Evolutionary conservation across 2,888 invertebrate genomes (phyloP), one percentile per base, ranked within the genome.

Genomic region (Tinea trinotella): DNA sequence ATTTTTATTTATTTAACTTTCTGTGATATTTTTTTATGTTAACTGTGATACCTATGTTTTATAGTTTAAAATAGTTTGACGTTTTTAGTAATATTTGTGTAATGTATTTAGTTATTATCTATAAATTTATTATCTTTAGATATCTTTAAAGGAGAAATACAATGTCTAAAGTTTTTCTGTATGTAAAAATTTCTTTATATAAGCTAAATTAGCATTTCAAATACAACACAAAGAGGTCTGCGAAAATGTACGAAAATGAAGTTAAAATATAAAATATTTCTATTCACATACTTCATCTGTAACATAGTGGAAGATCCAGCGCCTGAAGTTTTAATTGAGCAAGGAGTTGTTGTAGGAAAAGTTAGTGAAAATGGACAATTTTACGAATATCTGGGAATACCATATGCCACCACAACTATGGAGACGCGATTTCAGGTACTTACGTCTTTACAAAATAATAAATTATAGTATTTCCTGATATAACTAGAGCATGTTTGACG

Each of bases 381-480:
- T 67, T 77, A 73, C 24, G 77, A 82, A 69, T 83, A 83, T 65
- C 57, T 76, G 7, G 82, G 84, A 5, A 81, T 84, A 58, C 84
- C 83, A 2, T 84, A 84, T 53, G 82, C 76, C 9, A 73, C 74
- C 1, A 66, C 70, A 15, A 76, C 74, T 54, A 71, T 65, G 46
- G 71, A 62, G 34, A 71, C 67, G 24, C 66, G 81, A 60, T 83
- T 83, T 65, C 71, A 81, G 76, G 84, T 83, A 56, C n/a, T n/a
- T n/a, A n/a, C n/a, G n/a, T n/a, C n/a, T n/a, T n/a, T n/a, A n/a
- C n/a, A n/a, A n/a, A n/a, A n/a, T n/a, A n/a, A n/a, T n/a, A n/a
- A n/a, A n/a, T n/a, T n/a, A n/a, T n/a, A n/a, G n/a, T n/a, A n/a
- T n/a, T n/a, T n/a, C n/a, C n/a, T n/a, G n/a, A n/a, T n/a, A n/a